Base-by-base conservation (phyloP, 2,113 vertebrate species). In the Lepisosteus oculatus region DNA sequence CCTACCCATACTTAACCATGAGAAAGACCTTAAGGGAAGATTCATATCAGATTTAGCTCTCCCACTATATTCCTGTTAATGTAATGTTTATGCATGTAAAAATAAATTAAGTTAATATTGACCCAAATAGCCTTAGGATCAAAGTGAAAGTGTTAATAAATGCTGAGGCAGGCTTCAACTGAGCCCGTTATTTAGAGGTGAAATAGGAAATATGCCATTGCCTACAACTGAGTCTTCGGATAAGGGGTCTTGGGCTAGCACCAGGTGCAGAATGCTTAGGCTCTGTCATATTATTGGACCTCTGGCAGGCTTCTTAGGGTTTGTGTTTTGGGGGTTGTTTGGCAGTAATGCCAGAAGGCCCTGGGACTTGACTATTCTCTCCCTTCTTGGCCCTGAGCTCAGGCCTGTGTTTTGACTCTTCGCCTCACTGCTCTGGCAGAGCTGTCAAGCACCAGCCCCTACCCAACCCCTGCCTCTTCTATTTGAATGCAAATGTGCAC, bases 101-200 rank as follows among this genome's bases (percentile, higher is more conserved):
- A 29, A 0, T 1, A 29, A 29, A 29, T 29, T 29, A 1, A 51
- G 5, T 51, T 51, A 51, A 51, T 9, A 51, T 9, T 51, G 47
- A 51, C 47, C 47, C 47, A 51, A 9, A 9, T 51, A 51, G 47
- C 47, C 47, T 51, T 51, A 5, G 9, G 47, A 51, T 51, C 47
- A 51, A 51, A 51, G 47, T 6, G 47, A 9, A 6, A 9, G 5
- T 51, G 5, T 51, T 72, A 79, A 85, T 83, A 77, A 81, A 76
- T 74, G 61, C 67, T 66, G 75, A 67, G 79, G 74, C 68, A 63
- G 73, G 77, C 67, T 72, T 68, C 57, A 55, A 72, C 76, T 62
- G 77, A 45, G 79, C 14, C 64, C 72, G 79, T 78, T 80, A 76
- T 86, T 84, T 78, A 71, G 80, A 70, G 6, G 71, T 71, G 80